phyloP scores from a whole-genome alignment of 1,140 invertebrate species.

The Drosophila tsacasi region DNA sequence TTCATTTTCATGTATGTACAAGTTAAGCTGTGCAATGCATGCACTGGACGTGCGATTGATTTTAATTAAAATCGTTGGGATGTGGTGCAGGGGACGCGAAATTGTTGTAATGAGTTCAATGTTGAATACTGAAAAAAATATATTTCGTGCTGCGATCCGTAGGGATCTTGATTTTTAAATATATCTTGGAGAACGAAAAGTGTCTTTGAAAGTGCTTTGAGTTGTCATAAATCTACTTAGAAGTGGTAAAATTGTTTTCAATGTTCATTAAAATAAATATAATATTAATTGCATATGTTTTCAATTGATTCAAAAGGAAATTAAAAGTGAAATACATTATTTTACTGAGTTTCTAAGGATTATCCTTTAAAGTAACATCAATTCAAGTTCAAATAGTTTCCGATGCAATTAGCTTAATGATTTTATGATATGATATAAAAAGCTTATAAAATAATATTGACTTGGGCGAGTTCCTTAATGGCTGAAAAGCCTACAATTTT shows the following conservation, averaged over 20 bases:
- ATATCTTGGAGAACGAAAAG: background rate
- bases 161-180: too few relatives aligned
- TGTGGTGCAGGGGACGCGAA: slow-evolving; percentile 4
- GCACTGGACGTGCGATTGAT: slow-evolving; percentile 37
- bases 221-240: background rate
- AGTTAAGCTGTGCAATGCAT: slow-evolving; percentile 8
- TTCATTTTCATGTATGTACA: slow-evolving; percentile 50
- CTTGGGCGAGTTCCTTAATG: background rate
- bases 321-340: background rate
- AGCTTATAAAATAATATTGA: background rate
- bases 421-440: too few relatives aligned
- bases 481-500: background rate
- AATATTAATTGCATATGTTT: background rate
- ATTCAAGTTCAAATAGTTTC: background rate
- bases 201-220: background rate
- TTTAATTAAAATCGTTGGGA: slow-evolving; percentile 67
- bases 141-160: background rate
- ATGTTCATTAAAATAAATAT: too few relatives aligned
- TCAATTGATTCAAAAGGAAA: background rate
- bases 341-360: background rate
- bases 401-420: background rate
- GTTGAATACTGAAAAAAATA: background rate
- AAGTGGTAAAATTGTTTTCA: background rate
- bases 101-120: slow-evolving; percentile 42
- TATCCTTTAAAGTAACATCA: background rate